These are phyloP conservation scores for Saccostrea echinata DNA, from an alignment of 1,140 invertebrate species.

Conservation along the genomic window DNA sequence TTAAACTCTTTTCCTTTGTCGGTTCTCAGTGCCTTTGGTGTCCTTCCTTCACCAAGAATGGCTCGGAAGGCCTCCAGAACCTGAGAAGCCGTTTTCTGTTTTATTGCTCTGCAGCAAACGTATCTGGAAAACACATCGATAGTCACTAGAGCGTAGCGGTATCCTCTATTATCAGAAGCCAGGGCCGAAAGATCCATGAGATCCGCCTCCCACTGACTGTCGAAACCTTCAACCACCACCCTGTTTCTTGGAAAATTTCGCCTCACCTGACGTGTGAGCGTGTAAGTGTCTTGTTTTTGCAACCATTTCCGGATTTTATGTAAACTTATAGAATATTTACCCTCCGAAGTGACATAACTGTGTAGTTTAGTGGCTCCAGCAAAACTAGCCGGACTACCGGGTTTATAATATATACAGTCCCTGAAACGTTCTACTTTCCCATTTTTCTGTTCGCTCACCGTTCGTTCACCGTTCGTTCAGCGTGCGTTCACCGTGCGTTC, in stretches of 20 bases:
- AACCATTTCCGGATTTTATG: slow-evolving; percentile 48
- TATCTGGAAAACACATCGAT: slow-evolving; percentile 37
- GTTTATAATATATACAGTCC: slow-evolving; percentile 46
- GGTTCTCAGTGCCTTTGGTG: not conserved
- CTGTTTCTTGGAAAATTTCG: not conserved
- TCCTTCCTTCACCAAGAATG: not conserved
- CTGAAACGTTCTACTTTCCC: too few species aligned
- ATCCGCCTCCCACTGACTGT: slow-evolving; percentile 46
- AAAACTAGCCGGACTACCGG: slow-evolving; percentile 2
- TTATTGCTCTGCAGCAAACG: slow-evolving; percentile 31
- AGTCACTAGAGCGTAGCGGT: not conserved
- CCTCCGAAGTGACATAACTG: slow-evolving; percentile 20
- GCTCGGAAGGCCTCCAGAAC: too few species aligned
- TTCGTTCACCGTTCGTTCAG: too few species aligned
- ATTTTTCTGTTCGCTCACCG: too few species aligned
- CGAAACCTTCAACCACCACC: slow-evolving; percentile 42
- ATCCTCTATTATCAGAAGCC: not conserved
- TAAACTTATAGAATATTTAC: slow-evolving; percentile 45
- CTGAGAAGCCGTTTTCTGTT: not conserved
- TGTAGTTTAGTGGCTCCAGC: slow-evolving; percentile 49
- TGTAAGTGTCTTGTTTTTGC: slow-evolving; percentile 45
- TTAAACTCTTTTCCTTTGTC: slow-evolving; percentile 49
- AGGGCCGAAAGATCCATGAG: slow-evolving; percentile 33
- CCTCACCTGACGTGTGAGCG: slow-evolving; percentile 17
- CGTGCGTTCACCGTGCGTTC: too few species aligned